A percentile compares a stretch with the other conserved stretches of the same genome.
Conservation (phyloP, 1,140 invertebrate species). For the Brachionus koreanus region DNA sequence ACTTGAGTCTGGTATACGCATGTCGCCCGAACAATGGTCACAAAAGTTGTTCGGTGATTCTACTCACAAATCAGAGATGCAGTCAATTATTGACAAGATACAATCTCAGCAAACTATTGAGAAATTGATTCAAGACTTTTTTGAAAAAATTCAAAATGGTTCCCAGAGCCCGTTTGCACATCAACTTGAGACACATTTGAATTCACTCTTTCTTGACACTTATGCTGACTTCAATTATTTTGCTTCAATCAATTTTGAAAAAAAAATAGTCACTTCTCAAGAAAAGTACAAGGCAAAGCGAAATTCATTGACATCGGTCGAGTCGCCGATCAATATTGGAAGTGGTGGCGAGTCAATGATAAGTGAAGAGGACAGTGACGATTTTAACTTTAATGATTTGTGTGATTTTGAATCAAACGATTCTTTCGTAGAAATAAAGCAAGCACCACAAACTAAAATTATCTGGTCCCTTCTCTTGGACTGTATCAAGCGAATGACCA, state of each 20-base stretch:
- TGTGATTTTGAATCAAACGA: conserved; percentile 7
- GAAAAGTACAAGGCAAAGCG: background rate
- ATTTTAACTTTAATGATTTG: conserved; percentile 16
- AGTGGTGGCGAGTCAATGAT: conserved; percentile 21
- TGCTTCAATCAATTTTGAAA: conserved; percentile 21
- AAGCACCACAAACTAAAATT: background rate
- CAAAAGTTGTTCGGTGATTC: conserved; percentile 90
- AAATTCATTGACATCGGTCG: background rate
- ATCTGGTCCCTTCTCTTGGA: background rate
- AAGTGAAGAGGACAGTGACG: conserved; percentile 22
- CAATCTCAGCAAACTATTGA: conserved; percentile 44
- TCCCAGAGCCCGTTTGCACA: background rate
- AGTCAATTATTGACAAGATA: conserved; percentile 81
- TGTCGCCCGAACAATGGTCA: conserved; percentile 97
- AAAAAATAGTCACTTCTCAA: background rate
- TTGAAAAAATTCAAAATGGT: background rate
- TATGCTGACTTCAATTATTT: conserved; percentile 3
- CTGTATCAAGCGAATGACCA: conserved; percentile 2
- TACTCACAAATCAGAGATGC: conserved; percentile 94
- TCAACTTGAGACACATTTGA: background rate
- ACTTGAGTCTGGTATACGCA: conserved; percentile 87
- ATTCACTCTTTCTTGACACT: background rate
- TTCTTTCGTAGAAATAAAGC: background rate
- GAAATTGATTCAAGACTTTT: conserved; percentile 43
- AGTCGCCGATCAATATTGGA: background rate